phyloP scores from a whole-genome alignment of 2,797 vertebrate species.

The Oreonectes daqikongensis region DNA sequence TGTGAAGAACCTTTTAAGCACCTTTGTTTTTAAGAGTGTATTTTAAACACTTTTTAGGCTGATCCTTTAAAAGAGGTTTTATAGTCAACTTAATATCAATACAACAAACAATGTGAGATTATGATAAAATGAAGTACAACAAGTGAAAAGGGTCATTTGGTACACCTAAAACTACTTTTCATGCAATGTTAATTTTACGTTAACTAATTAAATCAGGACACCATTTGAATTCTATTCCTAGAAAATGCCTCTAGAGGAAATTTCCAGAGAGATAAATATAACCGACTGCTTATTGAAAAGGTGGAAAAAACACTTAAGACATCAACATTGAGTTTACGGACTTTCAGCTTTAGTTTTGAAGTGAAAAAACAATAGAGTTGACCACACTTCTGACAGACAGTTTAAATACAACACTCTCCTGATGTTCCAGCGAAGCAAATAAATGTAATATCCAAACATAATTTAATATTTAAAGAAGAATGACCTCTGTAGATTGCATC shows the following conservation, averaged over 20 bases:
- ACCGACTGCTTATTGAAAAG: neutral
- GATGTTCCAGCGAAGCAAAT: slow-evolving; percentile 32
- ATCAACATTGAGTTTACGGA: neutral
- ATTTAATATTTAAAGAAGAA: slow-evolving; percentile 11
- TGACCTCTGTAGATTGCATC: slow-evolving; percentile 18
- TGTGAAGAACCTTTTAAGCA: no score
- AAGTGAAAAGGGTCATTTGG: neutral
- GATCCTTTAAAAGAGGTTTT: neutral
- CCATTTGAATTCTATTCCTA: neutral
- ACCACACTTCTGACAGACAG: slow-evolving; percentile 9
- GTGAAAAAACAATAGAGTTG: no score
- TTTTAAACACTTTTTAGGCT: no score
- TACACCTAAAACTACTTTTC: no score
- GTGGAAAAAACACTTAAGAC: neutral
- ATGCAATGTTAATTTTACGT: neutral
- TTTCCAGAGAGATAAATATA: slow-evolving; percentile 6
- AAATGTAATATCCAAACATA: slow-evolving; percentile 8
- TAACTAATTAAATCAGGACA: neutral
- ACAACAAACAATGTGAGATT: neutral
- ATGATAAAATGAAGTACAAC: neutral
- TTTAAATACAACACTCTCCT: neutral
- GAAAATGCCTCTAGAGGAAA: slow-evolving; percentile 12
- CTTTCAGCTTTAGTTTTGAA: neutral
- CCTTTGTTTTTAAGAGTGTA: no score
- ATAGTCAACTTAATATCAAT: neutral